Evolutionary conservation across 2,888 invertebrate species (phyloP).

Genomic region (Mesorhabditis sp.): DNA sequence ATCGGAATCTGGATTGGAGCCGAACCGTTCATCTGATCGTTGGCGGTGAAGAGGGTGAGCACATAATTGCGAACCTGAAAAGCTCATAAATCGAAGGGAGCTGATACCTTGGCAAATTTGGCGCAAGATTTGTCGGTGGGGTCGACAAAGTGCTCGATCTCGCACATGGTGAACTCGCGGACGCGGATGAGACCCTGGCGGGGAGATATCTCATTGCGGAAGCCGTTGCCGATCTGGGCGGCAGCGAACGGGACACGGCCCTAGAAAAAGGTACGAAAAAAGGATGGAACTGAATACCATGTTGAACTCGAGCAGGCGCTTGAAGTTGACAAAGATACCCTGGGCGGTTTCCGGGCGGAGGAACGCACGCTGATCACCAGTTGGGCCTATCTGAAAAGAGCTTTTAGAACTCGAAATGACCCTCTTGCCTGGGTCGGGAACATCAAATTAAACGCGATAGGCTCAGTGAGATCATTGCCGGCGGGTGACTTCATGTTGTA

Average conservation of each 20-base stretch:
- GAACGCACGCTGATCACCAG: slow-evolving; percentile 62
- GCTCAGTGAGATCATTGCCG: slow-evolving; percentile 86
- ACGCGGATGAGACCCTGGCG: slow-evolving; percentile 63
- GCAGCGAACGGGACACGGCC: slow-evolving; percentile 80
- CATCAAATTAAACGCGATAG: slow-evolving; percentile 98
- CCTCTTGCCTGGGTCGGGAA: slow-evolving; percentile 90
- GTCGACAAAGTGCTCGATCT: slow-evolving; percentile 99
- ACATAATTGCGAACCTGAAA: slow-evolving; percentile 67
- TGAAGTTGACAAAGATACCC: slow-evolving; percentile 99
- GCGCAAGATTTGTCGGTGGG: slow-evolving; percentile 80
- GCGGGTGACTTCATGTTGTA: slow-evolving; percentile 93
- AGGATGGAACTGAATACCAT: slow-evolving; percentile 66
- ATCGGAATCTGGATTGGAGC: slow-evolving; percentile 74
- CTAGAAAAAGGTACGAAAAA: slow-evolving; percentile 19
- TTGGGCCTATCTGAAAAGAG: not conserved
- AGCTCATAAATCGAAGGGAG: slow-evolving; percentile 7
- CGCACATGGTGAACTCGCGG: slow-evolving; percentile 89
- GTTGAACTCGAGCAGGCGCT: slow-evolving; percentile 91
- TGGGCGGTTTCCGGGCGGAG: slow-evolving; percentile 97
- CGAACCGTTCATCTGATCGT: slow-evolving; percentile 94
- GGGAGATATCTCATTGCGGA: slow-evolving; percentile 98
- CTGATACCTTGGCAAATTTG: slow-evolving; percentile 74
- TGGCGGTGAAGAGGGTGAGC: slow-evolving; percentile 84
- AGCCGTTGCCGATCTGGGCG: slow-evolving; percentile 96
- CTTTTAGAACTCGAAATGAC: slow-evolving; percentile 83